Evolutionary conservation across 2,888 invertebrate species (phyloP).

Genomic region (Drosophila birchii): DNA sequence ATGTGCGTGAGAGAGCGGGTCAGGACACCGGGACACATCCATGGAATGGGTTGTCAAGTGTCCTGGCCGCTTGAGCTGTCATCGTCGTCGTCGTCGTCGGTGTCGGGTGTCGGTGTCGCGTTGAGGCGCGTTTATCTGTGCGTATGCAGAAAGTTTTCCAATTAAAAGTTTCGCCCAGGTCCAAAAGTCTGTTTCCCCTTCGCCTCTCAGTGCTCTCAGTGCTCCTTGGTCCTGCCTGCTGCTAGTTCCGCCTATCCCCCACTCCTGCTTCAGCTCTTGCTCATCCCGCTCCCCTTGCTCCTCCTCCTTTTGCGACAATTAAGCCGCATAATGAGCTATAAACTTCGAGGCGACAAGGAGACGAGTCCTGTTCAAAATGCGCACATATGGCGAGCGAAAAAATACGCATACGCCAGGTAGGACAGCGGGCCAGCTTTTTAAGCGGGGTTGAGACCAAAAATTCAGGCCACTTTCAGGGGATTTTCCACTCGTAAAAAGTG

Average conservation of each 20-base stretch:
- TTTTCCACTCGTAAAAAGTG: not conserved
- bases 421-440: constrained; percentile 1
- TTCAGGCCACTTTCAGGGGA: not conserved
- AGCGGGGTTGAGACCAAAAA: not conserved
- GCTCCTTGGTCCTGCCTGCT: constrained; percentile 27
- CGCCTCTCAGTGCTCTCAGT: not conserved
- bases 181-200: constrained; percentile 21
- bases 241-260: not conserved
- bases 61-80: constrained; percentile 29
- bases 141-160: constrained; percentile 74
- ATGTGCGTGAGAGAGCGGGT: not conserved
- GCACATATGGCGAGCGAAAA: constrained; percentile 35
- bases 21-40: constrained; percentile 14
- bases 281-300: constrained; percentile 2
- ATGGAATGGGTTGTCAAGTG: constrained; percentile 49
- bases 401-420: constrained; percentile 59
- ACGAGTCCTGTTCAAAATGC: constrained; percentile 10
- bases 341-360: constrained; percentile 45
- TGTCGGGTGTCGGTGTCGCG: constrained; percentile 13
- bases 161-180: constrained; percentile 67
- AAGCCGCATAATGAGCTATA: constrained; percentile 72
- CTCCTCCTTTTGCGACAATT: constrained; percentile 55
- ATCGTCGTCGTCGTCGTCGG: not conserved
- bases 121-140: constrained; percentile 67
- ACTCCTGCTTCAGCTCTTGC: constrained; percentile 1